Evolutionary conservation across 1,140 invertebrate genomes (phyloP).

Genomic region (Drosophila ficusphila): DNA sequence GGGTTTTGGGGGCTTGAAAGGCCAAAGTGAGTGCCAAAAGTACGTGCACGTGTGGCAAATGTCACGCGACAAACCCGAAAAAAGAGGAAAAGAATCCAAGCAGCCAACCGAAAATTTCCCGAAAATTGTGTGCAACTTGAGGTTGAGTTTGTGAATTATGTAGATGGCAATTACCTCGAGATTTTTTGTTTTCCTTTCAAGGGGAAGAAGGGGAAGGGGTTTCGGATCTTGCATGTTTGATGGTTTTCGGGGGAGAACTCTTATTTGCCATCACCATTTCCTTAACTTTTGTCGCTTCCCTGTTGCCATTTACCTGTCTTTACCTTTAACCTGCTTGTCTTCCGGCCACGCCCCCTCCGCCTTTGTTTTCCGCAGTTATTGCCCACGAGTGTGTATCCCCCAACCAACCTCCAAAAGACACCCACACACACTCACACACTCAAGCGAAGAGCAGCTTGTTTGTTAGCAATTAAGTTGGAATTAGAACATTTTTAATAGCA

Average conservation of each 20-base stretch:
- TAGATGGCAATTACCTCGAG: conserved; percentile 37
- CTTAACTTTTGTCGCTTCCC: background rate
- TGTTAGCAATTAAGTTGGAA: conserved; percentile 74
- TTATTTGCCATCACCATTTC: background rate
- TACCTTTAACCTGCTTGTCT: background rate
- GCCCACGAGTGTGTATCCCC: conserved; percentile 17
- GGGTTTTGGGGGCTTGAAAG: background rate
- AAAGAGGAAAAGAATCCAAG: background rate
- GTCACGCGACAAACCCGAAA: conserved; percentile 15
- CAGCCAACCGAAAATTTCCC: conserved; percentile 26
- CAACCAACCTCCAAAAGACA: background rate
- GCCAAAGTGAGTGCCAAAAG: conserved; percentile 35
- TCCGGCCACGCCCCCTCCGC: conserved; percentile 1
- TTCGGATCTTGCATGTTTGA: conserved; percentile 33
- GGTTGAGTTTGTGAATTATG: conserved; percentile 33
- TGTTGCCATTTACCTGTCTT: conserved; percentile 4
- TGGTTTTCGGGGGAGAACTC: conserved; percentile 1
- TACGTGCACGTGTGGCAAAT: conserved; percentile 38
- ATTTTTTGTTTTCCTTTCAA: background rate
- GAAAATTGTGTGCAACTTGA: conserved; percentile 21
- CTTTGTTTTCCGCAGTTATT: conserved; percentile 65
- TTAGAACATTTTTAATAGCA: conserved; percentile 73
- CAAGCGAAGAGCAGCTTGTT: conserved; percentile 27
- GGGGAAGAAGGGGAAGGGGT: background rate
- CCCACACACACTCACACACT: background rate